A percentile compares a stretch with the other conserved stretches of the same genome.
These are phyloP conservation scores for Triops cancriformis DNA, from an alignment of 1,140 invertebrate species.

Conservation along the genomic window DNA sequence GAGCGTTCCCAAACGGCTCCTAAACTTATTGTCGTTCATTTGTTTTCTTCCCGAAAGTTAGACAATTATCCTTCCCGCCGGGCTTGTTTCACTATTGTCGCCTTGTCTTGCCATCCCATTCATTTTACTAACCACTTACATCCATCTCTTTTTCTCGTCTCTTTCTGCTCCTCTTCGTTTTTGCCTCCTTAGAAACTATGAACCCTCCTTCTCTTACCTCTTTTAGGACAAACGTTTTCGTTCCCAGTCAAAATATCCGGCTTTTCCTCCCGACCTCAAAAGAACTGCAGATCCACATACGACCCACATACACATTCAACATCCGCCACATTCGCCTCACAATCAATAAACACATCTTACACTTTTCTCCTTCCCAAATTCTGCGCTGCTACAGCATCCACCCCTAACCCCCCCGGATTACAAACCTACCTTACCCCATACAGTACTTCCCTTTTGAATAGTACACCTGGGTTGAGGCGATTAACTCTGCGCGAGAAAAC, in stretches of 20 bases:
- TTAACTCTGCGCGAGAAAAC: too few species aligned
- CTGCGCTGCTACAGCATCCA: neutral
- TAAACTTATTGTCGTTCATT: slow-evolving; percentile 3
- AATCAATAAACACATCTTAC: slow-evolving; percentile 3
- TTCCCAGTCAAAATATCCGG: neutral
- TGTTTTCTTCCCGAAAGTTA: neutral
- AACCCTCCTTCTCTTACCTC: too few species aligned
- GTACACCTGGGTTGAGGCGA: too few species aligned
- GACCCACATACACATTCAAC: too few species aligned
- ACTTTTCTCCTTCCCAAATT: neutral
- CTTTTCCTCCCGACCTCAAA: neutral
- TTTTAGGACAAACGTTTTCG: too few species aligned
- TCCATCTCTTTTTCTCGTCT: neutral
- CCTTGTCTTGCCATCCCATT: neutral
- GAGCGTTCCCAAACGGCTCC: neutral
- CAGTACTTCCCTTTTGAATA: too few species aligned
- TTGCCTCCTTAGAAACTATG: neutral
- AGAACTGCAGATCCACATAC: neutral
- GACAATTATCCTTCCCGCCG: neutral
- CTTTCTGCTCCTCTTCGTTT: neutral
- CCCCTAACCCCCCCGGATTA: neutral
- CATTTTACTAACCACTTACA: neutral
- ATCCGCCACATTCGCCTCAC: neutral
- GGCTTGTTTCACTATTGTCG: neutral
- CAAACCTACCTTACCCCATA: too few species aligned